Evolutionary conservation across 2,888 invertebrate species (phyloP), one percentile per base, ranked within the genome.

Genomic region (Plutella xylostella): DNA sequence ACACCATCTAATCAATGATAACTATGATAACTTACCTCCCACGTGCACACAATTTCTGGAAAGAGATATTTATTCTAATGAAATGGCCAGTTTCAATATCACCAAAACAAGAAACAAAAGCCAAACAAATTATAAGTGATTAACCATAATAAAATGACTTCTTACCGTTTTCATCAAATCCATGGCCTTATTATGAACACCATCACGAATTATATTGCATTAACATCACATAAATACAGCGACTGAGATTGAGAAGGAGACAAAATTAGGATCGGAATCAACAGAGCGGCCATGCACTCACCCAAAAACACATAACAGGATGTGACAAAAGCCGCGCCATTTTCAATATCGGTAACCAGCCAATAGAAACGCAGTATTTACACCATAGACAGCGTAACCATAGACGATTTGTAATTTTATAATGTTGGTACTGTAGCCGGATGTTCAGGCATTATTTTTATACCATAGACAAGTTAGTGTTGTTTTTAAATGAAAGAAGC

Each of bases 161-260:
- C 79, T 85, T 80, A 86, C 86, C 85, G 85, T 82, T 84, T 85
- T 85, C 82, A 84, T 82, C 74, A 85, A 79, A 85, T 85, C 86
- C 86, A 86, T 85, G 78, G 84, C 85, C 84, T 82, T 72, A 74
- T 82, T 68, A 67, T 68, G 73, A 74, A 73, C 83, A 84, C 78
- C 85, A 85, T 85, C 73, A 82, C 84, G 80, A 82, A 77, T 69
- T 68, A 66, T 78, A 71, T 68, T 63, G 65, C 61, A 52, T 63
- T 65, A 65, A 69, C 73, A 72, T 66, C 71, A 67, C 72, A 64
- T 66, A 68, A 55, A 68, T 61, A 68, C 68, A 70, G 68, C 68
- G 64, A 71, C 62, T 64, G 65, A 58, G 57, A n/a, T n/a, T n/a
- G n/a, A n/a, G 53, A 60, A 59, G 68, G 66, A 67, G 65, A 46